Base-by-base conservation (phyloP, 2,113 vertebrate species). In the Stomatorhinus ivindoensis region DNA sequence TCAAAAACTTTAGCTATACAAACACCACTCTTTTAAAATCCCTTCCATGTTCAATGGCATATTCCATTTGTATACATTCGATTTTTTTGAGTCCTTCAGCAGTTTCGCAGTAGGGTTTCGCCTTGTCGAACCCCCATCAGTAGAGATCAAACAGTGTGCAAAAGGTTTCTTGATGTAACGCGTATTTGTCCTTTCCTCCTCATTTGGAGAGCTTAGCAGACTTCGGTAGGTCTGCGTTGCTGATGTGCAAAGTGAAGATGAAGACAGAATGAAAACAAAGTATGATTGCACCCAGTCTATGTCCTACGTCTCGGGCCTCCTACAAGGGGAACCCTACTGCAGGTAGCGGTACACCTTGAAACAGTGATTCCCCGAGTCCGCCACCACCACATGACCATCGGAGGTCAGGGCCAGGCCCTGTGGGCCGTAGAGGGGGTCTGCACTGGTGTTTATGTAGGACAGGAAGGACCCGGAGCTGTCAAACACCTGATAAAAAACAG, bases 331-430 rank as follows among this genome's bases (percentile, higher is more conserved):
- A 2, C 48, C 65, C 95, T 97, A 98, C 97, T 99, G 98, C 94
- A 99, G 96, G 93, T 99, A 99, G 90, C 98, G 96, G 93, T 99
- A 99, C 90, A 98, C 97, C 94, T 99, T 99, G 95, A 99, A 99
- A 94, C 98, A 99, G 95, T 99, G 98, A 95, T 99, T 99, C 85
- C 98, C 98, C 0, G 98, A 99, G 93, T 99, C 98, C 0, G 98
- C 98, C 90, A 99, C 98, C 2, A 98, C 97, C 88, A 99, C 98
- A 0, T 99, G 97, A 91, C 98, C 98, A 0, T 99, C 98, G 0
- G 98, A 98, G 90, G 98, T 99, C 91, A 99, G 96, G 3, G 98
- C 97, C 91, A 99, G 95, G 88, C 98, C 98, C 94, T 99, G 98
- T 0, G 98, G 98, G 2, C 98, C 98, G 0, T 99, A 99, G 86